Base-by-base conservation (phyloP, 1,140 invertebrate genomes). In the Leguminivora glycinivorella region DNA sequence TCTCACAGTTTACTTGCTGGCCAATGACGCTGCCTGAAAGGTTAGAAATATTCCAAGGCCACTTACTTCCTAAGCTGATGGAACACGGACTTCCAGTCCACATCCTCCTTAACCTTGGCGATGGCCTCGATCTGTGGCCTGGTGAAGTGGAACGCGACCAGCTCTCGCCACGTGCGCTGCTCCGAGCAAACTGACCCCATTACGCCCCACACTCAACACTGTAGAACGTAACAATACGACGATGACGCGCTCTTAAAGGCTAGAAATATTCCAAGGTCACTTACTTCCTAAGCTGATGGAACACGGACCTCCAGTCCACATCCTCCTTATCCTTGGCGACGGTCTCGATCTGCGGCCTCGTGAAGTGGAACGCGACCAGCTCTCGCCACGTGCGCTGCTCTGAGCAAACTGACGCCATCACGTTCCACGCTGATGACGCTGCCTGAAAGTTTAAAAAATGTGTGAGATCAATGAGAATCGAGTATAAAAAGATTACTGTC, bases 331-430 rank as follows among this genome's bases (percentile, higher is more conserved):
- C 47, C 68, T 80, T 78, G 25, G 94, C 92, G 75, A 95, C 94
- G 78, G 93, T 94, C 79, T 95, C 93, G 25, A 98, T 95, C 93
- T 99, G 98, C 72, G 95, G 94, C 66, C 94, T 93, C 19, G 95
- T 96, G 92, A 99, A 99, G 89, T 99, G 98, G 89, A 98, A 99
- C 68, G 94, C 93, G 56, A 96, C 96, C 38, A 99, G 93, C 83
- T 98, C 95, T 68, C 95, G 94, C 98, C 98, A 99, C 52, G 99
- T 95, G 72, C 97, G 94, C 85, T 97, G 95, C 83, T 99, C 98
- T 52, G 96, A 95, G 24, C 97, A 95, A 9, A 99, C 92, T 31
- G 95, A 93, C 34, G 96, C 95, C 92, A 97, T 95, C 29, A 94
- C 93, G 68, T 92, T 92, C 92, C 95, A 96, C 3, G 96, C 93